Conservation (phyloP, 2,113 vertebrate genomes). For the Artemisiospiza belli region DNA sequence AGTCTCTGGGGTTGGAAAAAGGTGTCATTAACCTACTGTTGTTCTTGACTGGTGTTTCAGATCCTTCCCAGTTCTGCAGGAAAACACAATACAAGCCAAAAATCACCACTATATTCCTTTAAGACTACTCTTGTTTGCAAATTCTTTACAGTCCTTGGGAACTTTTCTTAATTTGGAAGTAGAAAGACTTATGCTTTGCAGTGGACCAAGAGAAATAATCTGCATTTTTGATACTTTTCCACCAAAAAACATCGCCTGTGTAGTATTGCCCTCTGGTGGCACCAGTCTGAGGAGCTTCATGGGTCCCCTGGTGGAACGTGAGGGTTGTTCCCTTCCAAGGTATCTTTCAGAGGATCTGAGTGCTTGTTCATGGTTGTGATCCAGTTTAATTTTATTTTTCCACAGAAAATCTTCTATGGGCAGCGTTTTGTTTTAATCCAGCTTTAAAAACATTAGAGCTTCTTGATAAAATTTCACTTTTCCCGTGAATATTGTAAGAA, state of each 20-base stretch:
- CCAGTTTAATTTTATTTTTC: not conserved
- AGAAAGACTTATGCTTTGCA: not conserved
- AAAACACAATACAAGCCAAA: not conserved
- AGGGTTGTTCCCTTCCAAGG: not conserved
- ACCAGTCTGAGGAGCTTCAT: not conserved
- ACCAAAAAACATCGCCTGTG: not conserved
- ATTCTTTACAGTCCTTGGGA: not conserved
- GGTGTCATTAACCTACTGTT: not conserved
- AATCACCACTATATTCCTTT: not conserved
- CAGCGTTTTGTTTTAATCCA: not conserved
- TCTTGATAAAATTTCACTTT: not conserved
- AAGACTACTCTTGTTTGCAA: not conserved
- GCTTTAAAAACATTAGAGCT: not conserved
- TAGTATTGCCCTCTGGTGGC: slow-evolving; percentile 41
- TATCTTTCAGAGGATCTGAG: not conserved
- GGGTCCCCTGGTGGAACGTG: not conserved
- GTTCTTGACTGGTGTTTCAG: not conserved
- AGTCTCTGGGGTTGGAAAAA: not conserved
- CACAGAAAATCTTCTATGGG: not conserved
- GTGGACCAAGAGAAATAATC: not conserved
- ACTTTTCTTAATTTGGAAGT: not conserved
- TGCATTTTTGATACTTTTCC: not conserved
- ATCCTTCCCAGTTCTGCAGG: not conserved
- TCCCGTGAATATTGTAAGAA: not conserved
- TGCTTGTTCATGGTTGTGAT: not conserved